Conservation (phyloP, 2,888 invertebrate species). For the Pharmacophagus antenor region DNA sequence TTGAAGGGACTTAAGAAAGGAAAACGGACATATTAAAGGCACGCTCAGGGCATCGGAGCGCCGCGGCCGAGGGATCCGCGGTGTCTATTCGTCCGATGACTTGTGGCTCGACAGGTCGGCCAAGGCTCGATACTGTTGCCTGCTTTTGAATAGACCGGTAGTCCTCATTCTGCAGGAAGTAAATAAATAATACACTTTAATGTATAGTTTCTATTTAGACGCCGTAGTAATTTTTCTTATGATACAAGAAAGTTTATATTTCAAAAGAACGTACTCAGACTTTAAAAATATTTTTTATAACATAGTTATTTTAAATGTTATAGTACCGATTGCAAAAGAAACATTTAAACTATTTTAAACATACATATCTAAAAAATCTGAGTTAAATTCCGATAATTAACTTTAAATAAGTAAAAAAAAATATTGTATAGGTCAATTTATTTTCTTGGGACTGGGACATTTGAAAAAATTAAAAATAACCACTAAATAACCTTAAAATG, state of each 20-base stretch:
- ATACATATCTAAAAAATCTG: too few relatives aligned
- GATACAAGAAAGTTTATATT: neutral
- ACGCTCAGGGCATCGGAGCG: conserved; percentile 37
- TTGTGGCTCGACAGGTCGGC: conserved; percentile 11
- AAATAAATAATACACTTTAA: neutral
- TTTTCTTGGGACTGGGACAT: too few relatives aligned
- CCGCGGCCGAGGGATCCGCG: conserved; percentile 8
- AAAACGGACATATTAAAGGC: conserved; percentile 24
- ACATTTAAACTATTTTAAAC: too few relatives aligned
- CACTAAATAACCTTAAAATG: too few relatives aligned
- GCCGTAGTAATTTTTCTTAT: neutral
- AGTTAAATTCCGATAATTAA: too few relatives aligned
- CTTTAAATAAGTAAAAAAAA: too few relatives aligned
- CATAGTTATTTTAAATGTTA: too few relatives aligned
- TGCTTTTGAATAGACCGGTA: conserved; percentile 1
- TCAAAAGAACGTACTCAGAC: too few relatives aligned
- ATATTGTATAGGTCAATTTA: too few relatives aligned
- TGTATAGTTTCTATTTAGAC: neutral
- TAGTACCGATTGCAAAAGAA: too few relatives aligned
- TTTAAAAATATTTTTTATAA: too few relatives aligned
- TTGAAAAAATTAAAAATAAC: too few relatives aligned
- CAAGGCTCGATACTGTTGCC: conserved; percentile 8
- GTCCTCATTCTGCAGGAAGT: neutral
- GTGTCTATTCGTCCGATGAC: neutral
- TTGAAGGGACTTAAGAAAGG: conserved; percentile 19